Base-by-base conservation (phyloP, 2,888 invertebrate species). In the Calliphora vomitoria region DNA sequence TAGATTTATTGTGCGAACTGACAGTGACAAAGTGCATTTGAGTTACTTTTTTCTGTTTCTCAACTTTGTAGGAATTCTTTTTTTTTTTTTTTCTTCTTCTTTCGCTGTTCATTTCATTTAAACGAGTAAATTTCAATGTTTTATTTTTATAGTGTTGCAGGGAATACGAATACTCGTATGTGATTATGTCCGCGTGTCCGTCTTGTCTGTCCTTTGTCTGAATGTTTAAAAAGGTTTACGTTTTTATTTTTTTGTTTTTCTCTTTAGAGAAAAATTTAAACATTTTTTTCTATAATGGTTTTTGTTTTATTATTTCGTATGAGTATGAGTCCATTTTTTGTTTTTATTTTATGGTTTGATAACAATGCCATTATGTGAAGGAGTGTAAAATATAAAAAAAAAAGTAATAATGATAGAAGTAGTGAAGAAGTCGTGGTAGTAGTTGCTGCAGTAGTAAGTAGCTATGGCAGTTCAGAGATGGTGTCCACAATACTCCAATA, bases 1-100 rank as follows among this genome's bases (percentile, higher is more conserved):
- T 91, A 91, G 92, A 92, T 92, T 92, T 92, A 92, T 92, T 92
- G 92, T 92, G 92, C 90, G 89, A 91, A 91, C 90, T 92, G 92
- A 92, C 92, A 92, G 91, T 92, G 92, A 92, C 92, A 92, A 92
- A 92, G 92, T 92, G 92, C 91, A 91, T 90, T 91, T 90, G 89
- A 89, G 85, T 86, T 87, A 74, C 62, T 88, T 82, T 86, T 85
- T 79, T 82, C 38, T 72, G 53, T 83, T 80, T 62, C 81, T 78
- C 78, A 84, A 81, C 81, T 78, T 66, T 76, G 66, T 53, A 47
- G 38, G 53, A 80, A 25, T 62, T 87, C 47, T 68, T 76, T 55
- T 50, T 50, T 62, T 87, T 38, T 68, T 76, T 55, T 50, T 50
- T 6, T 58, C 66, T 1, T 25, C 2, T 25, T 1, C 38, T 50